phyloP scores from a whole-genome alignment of 1,140 invertebrate genomes.

The Ceratina japonica region DNA sequence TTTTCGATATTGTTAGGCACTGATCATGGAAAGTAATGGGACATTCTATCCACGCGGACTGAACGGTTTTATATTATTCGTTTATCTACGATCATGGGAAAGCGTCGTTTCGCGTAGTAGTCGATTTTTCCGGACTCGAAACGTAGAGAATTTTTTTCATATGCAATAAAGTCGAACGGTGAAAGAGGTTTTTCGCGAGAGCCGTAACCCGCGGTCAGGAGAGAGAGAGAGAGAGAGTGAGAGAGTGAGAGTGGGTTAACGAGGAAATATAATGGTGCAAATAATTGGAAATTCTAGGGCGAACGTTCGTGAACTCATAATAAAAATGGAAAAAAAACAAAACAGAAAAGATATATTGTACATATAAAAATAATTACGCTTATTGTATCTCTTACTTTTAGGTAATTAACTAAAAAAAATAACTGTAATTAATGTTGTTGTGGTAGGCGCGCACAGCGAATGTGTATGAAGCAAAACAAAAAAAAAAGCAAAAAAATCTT shows the following conservation, averaged over 20 bases:
- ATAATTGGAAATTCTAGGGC: slow-evolving; percentile 69
- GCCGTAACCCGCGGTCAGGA: slow-evolving; percentile 61
- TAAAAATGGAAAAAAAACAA: slow-evolving; percentile 73
- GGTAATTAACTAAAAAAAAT: slow-evolving; percentile 76
- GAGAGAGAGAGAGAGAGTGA: slow-evolving; percentile 50
- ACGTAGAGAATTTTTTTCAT: slow-evolving; percentile 29
- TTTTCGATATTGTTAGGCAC: slow-evolving; percentile 33
- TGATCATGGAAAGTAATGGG: slow-evolving; percentile 42
- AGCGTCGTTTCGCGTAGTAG: slow-evolving; percentile 26
- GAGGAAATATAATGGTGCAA: slow-evolving; percentile 64
- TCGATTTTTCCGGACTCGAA: slow-evolving; percentile 33
- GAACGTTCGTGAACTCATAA: slow-evolving; percentile 68
- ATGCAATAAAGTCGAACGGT: slow-evolving; percentile 47
- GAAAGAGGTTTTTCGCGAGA: slow-evolving; percentile 61
- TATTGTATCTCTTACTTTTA: slow-evolving; percentile 80
- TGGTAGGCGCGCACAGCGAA: slow-evolving; percentile 78
- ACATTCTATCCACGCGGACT: slow-evolving; percentile 11
- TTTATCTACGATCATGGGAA: slow-evolving; percentile 17
- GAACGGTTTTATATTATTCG: slow-evolving; percentile 40
- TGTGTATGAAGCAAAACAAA: slow-evolving; percentile 71
- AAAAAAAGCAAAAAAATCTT: slow-evolving; percentile 42
- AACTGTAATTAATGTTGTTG: slow-evolving; percentile 80
- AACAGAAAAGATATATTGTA: slow-evolving; percentile 75
- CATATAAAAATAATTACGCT: slow-evolving; percentile 80
- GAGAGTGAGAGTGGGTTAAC: neutral